Evolutionary conservation across 2,113 vertebrate genomes (phyloP).

Genomic region (Eublepharis macularius): DNA sequence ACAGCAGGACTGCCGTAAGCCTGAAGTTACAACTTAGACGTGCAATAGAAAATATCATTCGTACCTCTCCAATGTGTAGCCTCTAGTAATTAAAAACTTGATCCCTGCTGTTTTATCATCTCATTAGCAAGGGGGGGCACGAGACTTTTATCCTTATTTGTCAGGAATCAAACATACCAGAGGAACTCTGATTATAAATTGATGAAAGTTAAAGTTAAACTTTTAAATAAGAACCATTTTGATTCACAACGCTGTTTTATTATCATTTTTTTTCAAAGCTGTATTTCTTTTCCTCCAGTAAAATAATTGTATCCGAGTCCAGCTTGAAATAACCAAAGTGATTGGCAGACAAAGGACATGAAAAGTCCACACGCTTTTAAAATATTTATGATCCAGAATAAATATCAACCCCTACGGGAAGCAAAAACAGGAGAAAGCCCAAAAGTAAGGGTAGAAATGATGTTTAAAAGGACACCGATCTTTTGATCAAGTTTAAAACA

Average conservation of each 20-base stretch:
- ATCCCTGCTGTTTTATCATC: slow-evolving; percentile 92
- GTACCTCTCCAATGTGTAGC: slow-evolving; percentile 86
- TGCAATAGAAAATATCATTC: slow-evolving; percentile 85
- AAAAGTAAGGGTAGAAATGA: background rate
- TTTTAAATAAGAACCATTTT: slow-evolving; percentile 80
- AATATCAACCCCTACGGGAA: background rate
- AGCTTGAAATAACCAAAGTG: slow-evolving; percentile 59
- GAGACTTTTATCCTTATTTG: slow-evolving; percentile 91
- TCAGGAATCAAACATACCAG: slow-evolving; percentile 87
- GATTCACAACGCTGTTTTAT: slow-evolving; percentile 71
- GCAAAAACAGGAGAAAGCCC: background rate
- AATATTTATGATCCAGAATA: slow-evolving; percentile 22
- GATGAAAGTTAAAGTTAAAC: slow-evolving; percentile 85
- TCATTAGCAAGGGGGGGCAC: slow-evolving; percentile 92
- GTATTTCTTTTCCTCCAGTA: slow-evolving; percentile 26
- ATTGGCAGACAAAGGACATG: slow-evolving; percentile 33
- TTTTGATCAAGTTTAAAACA: slow-evolving; percentile 14
- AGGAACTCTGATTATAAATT: slow-evolving; percentile 84
- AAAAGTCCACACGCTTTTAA: slow-evolving; percentile 20
- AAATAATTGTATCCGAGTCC: slow-evolving; percentile 64
- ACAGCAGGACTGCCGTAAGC: slow-evolving; percentile 94
- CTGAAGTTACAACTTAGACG: slow-evolving; percentile 96
- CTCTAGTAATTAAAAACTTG: slow-evolving; percentile 98
- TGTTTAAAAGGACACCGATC: background rate
- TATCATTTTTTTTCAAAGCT: slow-evolving; percentile 64